Base-by-base conservation (phyloP, 2,113 vertebrate genomes). In the Dipodomys merriami region DNA sequence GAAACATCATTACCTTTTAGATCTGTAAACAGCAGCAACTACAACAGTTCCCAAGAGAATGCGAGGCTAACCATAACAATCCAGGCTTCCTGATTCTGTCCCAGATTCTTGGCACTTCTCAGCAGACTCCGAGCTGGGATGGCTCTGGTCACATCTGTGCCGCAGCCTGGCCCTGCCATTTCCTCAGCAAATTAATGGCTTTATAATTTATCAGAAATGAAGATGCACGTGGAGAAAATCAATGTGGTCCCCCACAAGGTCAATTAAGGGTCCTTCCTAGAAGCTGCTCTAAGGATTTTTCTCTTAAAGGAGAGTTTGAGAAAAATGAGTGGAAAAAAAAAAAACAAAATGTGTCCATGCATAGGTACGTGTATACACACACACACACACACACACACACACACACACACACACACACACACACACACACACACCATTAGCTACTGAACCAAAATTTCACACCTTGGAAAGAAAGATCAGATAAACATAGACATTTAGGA, bases 191-290 rank as follows among this genome's bases (percentile, higher is more conserved):
- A 99, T 99, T 99, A 99, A 99, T 98, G 98, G 98, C 98, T 99
- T 99, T 99, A 99, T 99, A 99, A 99, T 99, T 99, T 99, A 99
- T 99, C 99, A 99, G 98, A 99, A 99, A 99, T 99, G 99, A 99
- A 99, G 99, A 99, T 98, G 98, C 98, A 98, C 98, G 97, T 98
- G 98, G 98, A 98, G 98, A 98, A 98, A 99, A 99, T 99, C 99
- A 99, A 99, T 99, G 99, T 98, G 98, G 98, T 95, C 98, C 99
- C 98, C 99, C 97, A 98, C 99, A 99, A 99, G 99, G 99, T 99
- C 99, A 99, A 99, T 99, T 98, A 99, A 98, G 98, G 98, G 98
- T 98, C 98, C 98, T 97, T 98, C 96, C 97, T 98, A 97, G 98
- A 97, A 97, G 97, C 97, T 98, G 95, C 98, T 98, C 97, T 97